Evolutionary conservation across 2,888 invertebrate species (phyloP), one percentile per base, ranked within the genome.

Genomic region (Calameuta idolon): DNA sequence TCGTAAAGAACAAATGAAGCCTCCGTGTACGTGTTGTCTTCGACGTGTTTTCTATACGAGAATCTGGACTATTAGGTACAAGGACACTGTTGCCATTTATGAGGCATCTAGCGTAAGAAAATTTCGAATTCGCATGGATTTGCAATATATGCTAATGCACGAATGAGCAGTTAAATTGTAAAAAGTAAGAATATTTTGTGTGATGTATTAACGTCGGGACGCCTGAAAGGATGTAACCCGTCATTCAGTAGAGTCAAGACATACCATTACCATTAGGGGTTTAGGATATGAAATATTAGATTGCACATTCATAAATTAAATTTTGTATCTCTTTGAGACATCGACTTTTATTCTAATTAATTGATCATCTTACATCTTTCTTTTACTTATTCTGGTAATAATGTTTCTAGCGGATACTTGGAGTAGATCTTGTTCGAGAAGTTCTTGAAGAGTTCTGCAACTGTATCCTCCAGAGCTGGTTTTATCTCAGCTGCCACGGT

Each of bases 401-500:
- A 87, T 12, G 93, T 91, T 81, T 94, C 92, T 69, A 94, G 89
- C 1, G 94, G 93, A 87, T 93, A 95, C 80, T 93, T 93, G 68
- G 93, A 92, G 81, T 93, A 95, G 37, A 95, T 93, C 85, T 93
- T 94, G 84, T 94, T 94, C 3, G 94, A 92, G 73, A 94, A 93
- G 31, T 92, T 92, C 83, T 93, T 94, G 81, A 95, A 92, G 12
- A 95, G 91, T 12, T 92, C 92, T 0, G 93, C 93, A 74, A 95
- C 92, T 0, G 93, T 93, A 77, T 94, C 94, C 87, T 96, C 95
- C 87, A 97, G 91, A 0, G 95, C 93, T 0, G 94, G 94, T 85
- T 95, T 95, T 5, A 97, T 93, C 86, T 96, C 96, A 37, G 94
- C 94, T 0, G 95, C 93, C 1, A 97, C 92, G 40, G 93, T 93